A percentile compares a stretch with the other conserved stretches of the same genome.
Conservation (phyloP, 2,888 invertebrate species). For the Nomada ruficornis region DNA sequence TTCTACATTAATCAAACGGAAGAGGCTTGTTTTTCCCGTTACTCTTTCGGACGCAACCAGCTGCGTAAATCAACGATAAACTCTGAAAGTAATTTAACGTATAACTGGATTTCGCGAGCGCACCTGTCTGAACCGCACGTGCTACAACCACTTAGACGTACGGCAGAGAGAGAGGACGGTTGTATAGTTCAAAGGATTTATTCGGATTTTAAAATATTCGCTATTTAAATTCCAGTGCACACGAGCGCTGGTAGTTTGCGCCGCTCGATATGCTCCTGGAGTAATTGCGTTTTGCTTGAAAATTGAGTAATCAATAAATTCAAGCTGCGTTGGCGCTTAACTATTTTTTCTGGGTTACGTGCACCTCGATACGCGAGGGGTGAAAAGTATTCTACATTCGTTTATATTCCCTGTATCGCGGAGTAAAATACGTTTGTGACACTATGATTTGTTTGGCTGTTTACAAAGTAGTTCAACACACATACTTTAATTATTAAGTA, state of each 20-base stretch:
- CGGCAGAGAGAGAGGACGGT: background rate
- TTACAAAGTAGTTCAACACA: too few relatives aligned
- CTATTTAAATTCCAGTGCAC: background rate
- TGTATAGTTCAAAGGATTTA: background rate
- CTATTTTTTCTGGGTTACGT: background rate
- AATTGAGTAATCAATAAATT: background rate
- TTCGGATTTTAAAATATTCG: slow-evolving; percentile 4
- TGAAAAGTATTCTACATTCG: background rate
- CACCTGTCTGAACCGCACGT: slow-evolving; percentile 5
- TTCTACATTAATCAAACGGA: slow-evolving; percentile 25
- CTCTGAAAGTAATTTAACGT: slow-evolving; percentile 29
- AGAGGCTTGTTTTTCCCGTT: slow-evolving; percentile 3
- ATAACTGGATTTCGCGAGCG: slow-evolving; percentile 2
- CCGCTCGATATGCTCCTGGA: background rate
- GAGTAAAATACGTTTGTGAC: too few relatives aligned
- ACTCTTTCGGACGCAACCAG: slow-evolving; percentile 1
- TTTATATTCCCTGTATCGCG: background rate
- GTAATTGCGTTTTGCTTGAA: background rate
- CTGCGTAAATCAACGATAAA: slow-evolving; percentile 28
- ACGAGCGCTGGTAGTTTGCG: background rate
- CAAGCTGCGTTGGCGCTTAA: background rate
- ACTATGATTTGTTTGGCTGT: too few relatives aligned
- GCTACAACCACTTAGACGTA: slow-evolving; percentile 13
- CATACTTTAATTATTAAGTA: too few relatives aligned
- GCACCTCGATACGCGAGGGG: too few relatives aligned